These are phyloP conservation scores for Cyanoramphus novaezelandiae DNA, from an alignment of 2,113 vertebrate species.

Conservation along the genomic window DNA sequence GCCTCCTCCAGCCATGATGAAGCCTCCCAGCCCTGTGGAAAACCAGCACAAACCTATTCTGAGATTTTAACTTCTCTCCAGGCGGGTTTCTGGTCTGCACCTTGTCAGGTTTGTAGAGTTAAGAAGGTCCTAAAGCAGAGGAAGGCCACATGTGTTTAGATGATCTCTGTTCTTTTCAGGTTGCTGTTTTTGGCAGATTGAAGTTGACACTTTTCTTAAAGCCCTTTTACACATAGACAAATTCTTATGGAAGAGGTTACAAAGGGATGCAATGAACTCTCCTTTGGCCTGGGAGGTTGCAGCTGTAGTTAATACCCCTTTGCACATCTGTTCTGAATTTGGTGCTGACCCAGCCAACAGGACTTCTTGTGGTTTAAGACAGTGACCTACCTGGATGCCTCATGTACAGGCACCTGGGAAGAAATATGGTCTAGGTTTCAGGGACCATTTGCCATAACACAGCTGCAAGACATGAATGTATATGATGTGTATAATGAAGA, in stretches of 20 bases:
- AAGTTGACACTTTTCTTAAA: background rate
- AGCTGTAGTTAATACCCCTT: background rate
- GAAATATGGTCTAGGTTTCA: background rate
- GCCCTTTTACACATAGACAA: background rate
- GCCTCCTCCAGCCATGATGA: background rate
- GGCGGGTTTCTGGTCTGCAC: background rate
- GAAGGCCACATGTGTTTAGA: background rate
- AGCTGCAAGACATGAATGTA: background rate
- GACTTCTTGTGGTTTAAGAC: background rate
- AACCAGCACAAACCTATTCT: fast-evolving
- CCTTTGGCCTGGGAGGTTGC: background rate
- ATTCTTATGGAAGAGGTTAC: background rate
- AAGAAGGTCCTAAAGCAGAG: background rate
- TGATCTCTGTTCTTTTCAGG: background rate
- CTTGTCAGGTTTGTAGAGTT: background rate
- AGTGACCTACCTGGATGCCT: background rate
- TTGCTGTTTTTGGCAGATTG: background rate
- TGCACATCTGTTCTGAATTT: background rate
- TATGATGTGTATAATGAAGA: background rate
- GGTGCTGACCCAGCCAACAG: background rate
- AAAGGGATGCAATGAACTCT: background rate
- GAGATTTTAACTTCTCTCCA: background rate
- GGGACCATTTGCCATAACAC: background rate
- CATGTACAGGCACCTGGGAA: background rate
- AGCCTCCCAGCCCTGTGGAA: background rate